Base-by-base conservation (phyloP, 2,888 invertebrate genomes). In the Chaetoderma sp. region DNA sequence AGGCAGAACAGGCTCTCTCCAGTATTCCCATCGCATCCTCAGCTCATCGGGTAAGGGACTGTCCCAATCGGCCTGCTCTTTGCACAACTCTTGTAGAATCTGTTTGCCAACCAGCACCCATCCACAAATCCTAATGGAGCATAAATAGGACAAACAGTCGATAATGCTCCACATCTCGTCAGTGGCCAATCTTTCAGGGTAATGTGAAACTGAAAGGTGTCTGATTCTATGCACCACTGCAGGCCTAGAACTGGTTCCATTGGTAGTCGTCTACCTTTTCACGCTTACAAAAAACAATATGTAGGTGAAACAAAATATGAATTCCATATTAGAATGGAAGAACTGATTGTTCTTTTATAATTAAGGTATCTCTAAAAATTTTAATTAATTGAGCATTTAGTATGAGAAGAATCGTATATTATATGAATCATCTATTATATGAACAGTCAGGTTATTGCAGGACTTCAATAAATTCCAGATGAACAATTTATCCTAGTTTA, bases 71-170 rank as follows among this genome's bases (percentile, higher is more conserved):
- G 13, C 23, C 13, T 71, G 54, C 1, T 56, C 36, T 16, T 56
- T 52, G 25, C 62, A 60, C 44, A 67, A 28, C 25, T 59, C 52
- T 36, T 72, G 75, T 16, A 73, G 52, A 6, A 75, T 59, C 10
- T 49, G 39, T 42, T 63, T 72, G 18, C 67, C 73, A 16, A 18
- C 21, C 6, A 74, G 56, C 1, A 61, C 52, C 30, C 68, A 28
- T 64, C 67, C 0, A 71, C 23, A 18, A 74, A 63, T 36, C 73
- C 73, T 1, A 74, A 28, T 1, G 74, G 74, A 47, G 74, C 71
- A 47, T 63, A 74, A 18, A 74, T 49, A 16, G 72, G 32, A 16
- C 58, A 45, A 16, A 73, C 58, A 10, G 64, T 60, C 10, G 73
- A 72, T 18, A 75, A 60, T 2, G 73, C 49, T 18, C 68, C 67